These are phyloP conservation scores for Goniozus legneri DNA, from an alignment of 1,140 invertebrate genomes.

Conservation along the genomic window DNA sequence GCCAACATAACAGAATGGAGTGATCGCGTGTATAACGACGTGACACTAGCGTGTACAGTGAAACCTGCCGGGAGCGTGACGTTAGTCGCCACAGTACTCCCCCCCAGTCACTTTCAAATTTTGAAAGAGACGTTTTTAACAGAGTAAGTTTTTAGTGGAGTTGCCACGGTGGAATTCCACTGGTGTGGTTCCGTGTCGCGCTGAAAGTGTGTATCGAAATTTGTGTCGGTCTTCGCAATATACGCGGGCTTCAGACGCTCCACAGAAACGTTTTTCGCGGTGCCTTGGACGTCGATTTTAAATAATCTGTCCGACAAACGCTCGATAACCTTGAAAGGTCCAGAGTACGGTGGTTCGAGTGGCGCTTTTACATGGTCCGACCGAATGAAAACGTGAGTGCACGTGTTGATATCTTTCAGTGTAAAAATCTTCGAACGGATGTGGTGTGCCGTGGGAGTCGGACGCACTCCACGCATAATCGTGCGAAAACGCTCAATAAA, in stretches of 20 bases:
- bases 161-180: too few relatives aligned
- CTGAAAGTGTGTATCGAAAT: background rate
- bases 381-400: background rate
- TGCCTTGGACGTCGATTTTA: background rate
- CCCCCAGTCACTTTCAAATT: too few relatives aligned
- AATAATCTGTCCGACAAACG: background rate
- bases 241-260: background rate
- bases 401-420: background rate
- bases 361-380: background rate
- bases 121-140: too few relatives aligned
- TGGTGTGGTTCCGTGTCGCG: too few relatives aligned
- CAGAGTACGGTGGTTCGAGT: slow-evolving; percentile 2
- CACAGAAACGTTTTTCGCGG: background rate
- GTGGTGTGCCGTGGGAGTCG: background rate
- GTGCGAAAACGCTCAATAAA: background rate
- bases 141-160: too few relatives aligned
- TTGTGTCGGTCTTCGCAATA: background rate
- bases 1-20: too few relatives aligned
- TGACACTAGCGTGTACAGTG: too few relatives aligned
- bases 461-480: background rate
- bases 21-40: too few relatives aligned
- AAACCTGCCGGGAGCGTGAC: too few relatives aligned
- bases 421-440: background rate
- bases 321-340: background rate
- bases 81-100: too few relatives aligned